Evolutionary conservation across 1,140 invertebrate genomes (phyloP).

Genomic region (Sinonovacula constricta): DNA sequence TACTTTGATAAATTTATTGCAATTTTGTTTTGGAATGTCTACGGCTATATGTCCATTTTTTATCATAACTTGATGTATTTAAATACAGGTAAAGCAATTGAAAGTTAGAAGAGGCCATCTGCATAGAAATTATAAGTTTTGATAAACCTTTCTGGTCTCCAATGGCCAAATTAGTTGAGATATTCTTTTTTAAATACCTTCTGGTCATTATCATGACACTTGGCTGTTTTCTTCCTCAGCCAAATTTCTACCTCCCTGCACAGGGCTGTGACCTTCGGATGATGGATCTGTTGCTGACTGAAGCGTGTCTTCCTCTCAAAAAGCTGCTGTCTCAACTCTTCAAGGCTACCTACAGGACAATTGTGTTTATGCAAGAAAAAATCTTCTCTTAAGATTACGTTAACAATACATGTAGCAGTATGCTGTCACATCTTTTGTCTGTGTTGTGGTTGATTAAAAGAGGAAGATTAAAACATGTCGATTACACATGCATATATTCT

Average conservation of each 20-base stretch:
- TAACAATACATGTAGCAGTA: no score
- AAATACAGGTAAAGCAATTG: neutral
- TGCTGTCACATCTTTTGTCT: no score
- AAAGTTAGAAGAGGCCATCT: neutral
- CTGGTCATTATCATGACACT: conserved; percentile 32
- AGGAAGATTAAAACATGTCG: no score
- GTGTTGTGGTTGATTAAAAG: no score
- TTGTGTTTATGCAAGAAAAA: no score
- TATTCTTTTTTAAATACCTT: conserved; percentile 8
- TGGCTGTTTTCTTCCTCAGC: conserved; percentile 39
- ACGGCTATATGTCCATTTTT: neutral
- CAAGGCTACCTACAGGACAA: no score
- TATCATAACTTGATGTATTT: neutral
- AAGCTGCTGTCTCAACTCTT: conserved; percentile 10
- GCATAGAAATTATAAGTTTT: neutral
- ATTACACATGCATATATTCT: no score
- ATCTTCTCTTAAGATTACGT: no score
- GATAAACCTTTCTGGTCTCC: no score
- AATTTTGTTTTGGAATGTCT: no score
- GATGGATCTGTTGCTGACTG: conserved; percentile 8
- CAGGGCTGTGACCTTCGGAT: conserved; percentile 33
- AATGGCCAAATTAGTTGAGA: no score
- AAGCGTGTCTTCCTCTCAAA: conserved; percentile 25
- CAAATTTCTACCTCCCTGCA: conserved; percentile 38
- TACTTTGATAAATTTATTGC: no score